These are phyloP conservation scores for Microcebus jonahi DNA, from an alignment of 2,113 vertebrate species.

Conservation along the genomic window DNA sequence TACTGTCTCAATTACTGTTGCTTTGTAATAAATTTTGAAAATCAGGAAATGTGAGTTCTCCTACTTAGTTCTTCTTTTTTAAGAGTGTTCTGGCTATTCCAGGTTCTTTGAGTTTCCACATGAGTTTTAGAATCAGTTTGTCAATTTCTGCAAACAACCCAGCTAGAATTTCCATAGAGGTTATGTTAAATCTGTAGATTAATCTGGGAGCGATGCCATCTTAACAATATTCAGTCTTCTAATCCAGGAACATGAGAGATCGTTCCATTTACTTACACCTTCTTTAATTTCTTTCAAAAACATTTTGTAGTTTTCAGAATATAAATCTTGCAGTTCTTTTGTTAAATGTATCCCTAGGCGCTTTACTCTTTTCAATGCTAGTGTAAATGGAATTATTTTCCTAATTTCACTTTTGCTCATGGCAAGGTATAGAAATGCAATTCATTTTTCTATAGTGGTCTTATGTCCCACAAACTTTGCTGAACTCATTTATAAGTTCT, in stretches of 20 bases:
- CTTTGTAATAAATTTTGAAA: background rate
- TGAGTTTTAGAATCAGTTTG: background rate
- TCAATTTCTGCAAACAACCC: background rate
- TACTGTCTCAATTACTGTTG: background rate
- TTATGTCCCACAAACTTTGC: background rate
- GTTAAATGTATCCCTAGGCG: background rate
- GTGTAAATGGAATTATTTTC: background rate
- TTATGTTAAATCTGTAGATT: background rate
- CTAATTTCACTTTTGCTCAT: background rate
- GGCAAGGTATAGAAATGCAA: background rate
- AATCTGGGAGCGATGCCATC: background rate
- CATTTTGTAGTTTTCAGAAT: background rate
- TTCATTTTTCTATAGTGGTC: background rate
- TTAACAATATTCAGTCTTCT: background rate
- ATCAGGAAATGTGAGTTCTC: background rate
- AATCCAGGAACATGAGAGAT: background rate
- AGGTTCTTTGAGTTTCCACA: background rate
- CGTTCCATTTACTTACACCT: background rate
- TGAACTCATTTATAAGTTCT: background rate
- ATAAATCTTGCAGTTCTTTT: background rate
- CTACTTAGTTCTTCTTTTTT: background rate
- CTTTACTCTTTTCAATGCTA: background rate
- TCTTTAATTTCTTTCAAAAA: background rate
- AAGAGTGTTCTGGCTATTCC: background rate
- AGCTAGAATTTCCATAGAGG: background rate